phyloP scores from a whole-genome alignment of 2,113 vertebrate genomes.

The Limnothrissa miodon region DNA sequence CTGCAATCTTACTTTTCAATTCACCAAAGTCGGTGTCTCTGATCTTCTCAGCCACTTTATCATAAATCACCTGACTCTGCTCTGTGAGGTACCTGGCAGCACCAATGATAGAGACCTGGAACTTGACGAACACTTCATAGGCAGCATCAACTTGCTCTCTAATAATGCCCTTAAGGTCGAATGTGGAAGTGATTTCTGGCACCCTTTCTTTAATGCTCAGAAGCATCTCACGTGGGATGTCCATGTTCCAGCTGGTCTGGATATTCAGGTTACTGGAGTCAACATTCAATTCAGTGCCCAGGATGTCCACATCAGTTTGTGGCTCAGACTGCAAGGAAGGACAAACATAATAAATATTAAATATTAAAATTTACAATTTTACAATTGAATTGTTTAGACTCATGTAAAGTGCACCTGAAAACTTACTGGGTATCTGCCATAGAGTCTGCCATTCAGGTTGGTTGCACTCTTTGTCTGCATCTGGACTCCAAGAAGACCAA shows the following conservation, averaged over 20 bases:
- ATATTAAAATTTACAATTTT: neutral
- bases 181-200: constrained; percentile 61
- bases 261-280: constrained; percentile 69
- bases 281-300: constrained; percentile 72
- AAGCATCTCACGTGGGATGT: constrained; percentile 71
- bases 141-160: constrained; percentile 47
- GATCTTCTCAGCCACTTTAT: constrained; percentile 62
- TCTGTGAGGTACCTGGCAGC: constrained; percentile 60
- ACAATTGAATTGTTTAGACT: constrained; percentile 9
- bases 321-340: constrained; percentile 72
- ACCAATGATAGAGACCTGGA: constrained; percentile 54
- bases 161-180: constrained; percentile 65
- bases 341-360: constrained; percentile 22
- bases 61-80: constrained; percentile 64
- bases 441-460: constrained; percentile 66
- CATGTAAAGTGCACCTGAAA: neutral
- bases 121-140: constrained; percentile 47
- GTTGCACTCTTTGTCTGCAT: constrained; percentile 51
- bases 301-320: constrained; percentile 73
- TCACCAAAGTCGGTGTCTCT: constrained; percentile 53
- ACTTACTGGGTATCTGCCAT: constrained; percentile 77
- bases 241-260: constrained; percentile 79
- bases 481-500: constrained; percentile 73
- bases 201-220: constrained; percentile 69
- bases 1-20: constrained; percentile 59